Evolutionary conservation across 2,888 invertebrate genomes (phyloP).

Genomic region (Eucriotettix oculatus): DNA sequence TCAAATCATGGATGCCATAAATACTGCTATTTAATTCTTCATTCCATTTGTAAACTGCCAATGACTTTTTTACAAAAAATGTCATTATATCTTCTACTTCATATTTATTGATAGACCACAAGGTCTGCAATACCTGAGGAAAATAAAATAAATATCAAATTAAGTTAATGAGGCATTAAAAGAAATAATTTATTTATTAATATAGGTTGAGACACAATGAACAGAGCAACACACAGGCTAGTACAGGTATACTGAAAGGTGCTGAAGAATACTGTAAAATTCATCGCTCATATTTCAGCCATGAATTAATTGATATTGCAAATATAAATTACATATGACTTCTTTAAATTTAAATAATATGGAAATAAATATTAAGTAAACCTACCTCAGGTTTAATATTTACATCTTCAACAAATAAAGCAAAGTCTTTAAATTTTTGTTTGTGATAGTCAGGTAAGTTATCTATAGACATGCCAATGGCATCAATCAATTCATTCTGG

Average conservation of each 20-base stretch:
- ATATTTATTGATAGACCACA: constrained; percentile 29
- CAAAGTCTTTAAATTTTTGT: constrained; percentile 41
- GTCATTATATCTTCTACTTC: constrained; percentile 46
- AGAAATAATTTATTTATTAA: too few species aligned
- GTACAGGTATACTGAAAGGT: too few species aligned
- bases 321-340: neutral
- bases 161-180: too few species aligned
- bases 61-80: constrained; percentile 44
- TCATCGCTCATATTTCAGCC: too few species aligned
- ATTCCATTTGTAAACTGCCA: constrained; percentile 46
- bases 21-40: constrained; percentile 39
- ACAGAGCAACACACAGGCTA: too few species aligned
- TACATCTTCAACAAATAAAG: constrained; percentile 49
- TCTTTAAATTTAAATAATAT: neutral
- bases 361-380: neutral
- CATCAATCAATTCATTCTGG: constrained; percentile 27
- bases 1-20: constrained; percentile 54
- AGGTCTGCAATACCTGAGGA: constrained; percentile 28
- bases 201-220: too few species aligned
- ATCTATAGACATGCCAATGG: constrained; percentile 42
- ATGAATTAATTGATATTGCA: too few species aligned
- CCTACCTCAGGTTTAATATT: constrained; percentile 41
- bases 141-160: too few species aligned
- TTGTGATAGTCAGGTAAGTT: constrained; percentile 32
- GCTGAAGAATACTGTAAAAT: too few species aligned